Evolutionary conservation across 1,140 invertebrate species (phyloP).

Genomic region (Drosophila equinoxialis): DNA sequence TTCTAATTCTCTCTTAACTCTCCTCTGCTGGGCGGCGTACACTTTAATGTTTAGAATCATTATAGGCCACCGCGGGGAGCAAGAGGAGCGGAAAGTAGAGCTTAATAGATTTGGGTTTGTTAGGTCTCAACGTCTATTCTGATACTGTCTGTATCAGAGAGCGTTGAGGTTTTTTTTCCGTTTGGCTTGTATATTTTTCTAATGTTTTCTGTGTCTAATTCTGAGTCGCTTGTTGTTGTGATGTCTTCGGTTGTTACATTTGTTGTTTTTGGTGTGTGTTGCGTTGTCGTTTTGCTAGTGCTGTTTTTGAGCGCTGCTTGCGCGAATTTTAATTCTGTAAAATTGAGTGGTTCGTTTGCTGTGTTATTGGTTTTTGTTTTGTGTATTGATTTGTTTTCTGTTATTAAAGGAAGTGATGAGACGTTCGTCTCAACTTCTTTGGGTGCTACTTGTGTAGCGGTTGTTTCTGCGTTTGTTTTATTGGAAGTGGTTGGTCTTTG

Average conservation of each 20-base stretch:
- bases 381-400: constrained; percentile 1
- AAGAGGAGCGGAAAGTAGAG: constrained; percentile 3
- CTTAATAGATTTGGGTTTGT: background rate
- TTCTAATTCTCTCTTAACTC: no score
- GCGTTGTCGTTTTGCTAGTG: no score
- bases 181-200: background rate
- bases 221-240: constrained; percentile 19
- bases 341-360: no score
- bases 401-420: background rate
- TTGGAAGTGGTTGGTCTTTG: background rate
- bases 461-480: constrained; percentile 15
- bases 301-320: no score
- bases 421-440: constrained; percentile 1
- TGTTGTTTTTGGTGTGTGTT: background rate
- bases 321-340: no score
- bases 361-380: constrained; percentile 12
- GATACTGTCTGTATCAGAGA: constrained; percentile 13
- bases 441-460: background rate
- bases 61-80: no score
- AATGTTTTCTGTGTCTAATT: constrained; percentile 12
- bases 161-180: constrained; percentile 7
- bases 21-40: no score
- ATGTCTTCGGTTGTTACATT: constrained; percentile 12
- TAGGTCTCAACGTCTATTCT: constrained; percentile 12
- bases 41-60: no score